phyloP scores from a whole-genome alignment of 2,888 invertebrate species.

The Harpagoxenus sublaevis region DNA sequence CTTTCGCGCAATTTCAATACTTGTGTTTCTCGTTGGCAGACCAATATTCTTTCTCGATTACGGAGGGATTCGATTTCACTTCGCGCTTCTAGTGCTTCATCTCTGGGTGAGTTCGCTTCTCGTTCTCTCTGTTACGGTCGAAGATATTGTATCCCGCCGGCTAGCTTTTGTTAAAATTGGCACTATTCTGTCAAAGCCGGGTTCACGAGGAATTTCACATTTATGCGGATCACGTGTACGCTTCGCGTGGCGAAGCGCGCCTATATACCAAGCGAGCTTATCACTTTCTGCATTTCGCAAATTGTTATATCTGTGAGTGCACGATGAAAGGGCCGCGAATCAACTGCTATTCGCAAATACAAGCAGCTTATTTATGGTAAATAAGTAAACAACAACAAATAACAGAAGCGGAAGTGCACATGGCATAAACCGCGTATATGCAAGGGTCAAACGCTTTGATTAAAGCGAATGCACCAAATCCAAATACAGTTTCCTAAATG shows the following conservation, averaged over 20 bases:
- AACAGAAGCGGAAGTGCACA: conserved; percentile 14
- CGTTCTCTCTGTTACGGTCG: neutral
- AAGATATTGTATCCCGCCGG: conserved; percentile 16
- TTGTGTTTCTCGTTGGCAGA: conserved; percentile 6
- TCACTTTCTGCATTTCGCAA: conserved; percentile 30
- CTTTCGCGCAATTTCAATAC: conserved; percentile 1
- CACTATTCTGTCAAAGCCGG: conserved; percentile 18
- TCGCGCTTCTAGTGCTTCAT: conserved; percentile 25
- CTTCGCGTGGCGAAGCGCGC: neutral
- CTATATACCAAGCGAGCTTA: neutral
- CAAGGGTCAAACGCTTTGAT: conserved; percentile 65
- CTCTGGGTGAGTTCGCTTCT: conserved; percentile 7
- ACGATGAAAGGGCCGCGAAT: neutral
- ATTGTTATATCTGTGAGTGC: conserved; percentile 22
- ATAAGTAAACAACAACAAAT: conserved; percentile 30
- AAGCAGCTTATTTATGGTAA: conserved; percentile 29
- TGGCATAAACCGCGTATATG: neutral
- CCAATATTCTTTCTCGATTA: conserved; percentile 36
- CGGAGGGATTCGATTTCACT: conserved; percentile 32
- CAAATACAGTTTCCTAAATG: conserved; percentile 63
- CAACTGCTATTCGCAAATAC: conserved; percentile 22
- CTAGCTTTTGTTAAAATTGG: conserved; percentile 46
- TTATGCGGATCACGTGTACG: conserved; percentile 43
- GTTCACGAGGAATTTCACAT: conserved; percentile 26
- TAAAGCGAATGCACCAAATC: conserved; percentile 72